Conservation (phyloP, 2,888 invertebrate genomes). For the Drosophila aldrichi region DNA sequence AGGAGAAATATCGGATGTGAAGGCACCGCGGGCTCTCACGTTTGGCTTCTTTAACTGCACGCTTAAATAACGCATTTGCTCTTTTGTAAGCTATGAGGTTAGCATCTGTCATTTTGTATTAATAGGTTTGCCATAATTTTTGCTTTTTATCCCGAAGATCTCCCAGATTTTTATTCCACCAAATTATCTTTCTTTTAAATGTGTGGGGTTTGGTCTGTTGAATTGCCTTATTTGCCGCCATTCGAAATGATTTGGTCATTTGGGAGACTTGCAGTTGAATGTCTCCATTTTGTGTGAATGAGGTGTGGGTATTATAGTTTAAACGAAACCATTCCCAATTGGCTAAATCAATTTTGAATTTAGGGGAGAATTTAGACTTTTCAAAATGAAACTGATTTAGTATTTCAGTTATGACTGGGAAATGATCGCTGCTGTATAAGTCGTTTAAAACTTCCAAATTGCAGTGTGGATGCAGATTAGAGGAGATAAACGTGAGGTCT, state of each 20-base stretch:
- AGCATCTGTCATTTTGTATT: slow-evolving; percentile 19
- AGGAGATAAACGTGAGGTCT: slow-evolving; percentile 26
- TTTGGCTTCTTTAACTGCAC: slow-evolving; percentile 28
- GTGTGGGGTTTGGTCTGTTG: background rate
- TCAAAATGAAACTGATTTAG: background rate
- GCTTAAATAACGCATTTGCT: slow-evolving; percentile 31
- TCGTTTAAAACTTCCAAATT: slow-evolving; percentile 21
- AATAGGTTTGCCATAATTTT: slow-evolving; percentile 17
- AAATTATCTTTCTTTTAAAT: background rate
- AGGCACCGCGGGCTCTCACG: slow-evolving; percentile 17
- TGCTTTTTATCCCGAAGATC: slow-evolving; percentile 17
- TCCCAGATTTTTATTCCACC: slow-evolving; percentile 11
- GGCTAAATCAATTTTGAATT: background rate
- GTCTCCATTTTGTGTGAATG: background rate
- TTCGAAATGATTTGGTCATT: background rate
- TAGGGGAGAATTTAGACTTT: background rate
- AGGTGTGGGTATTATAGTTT: slow-evolving; percentile 10
- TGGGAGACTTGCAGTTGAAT: background rate
- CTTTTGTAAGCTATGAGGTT: slow-evolving; percentile 25
- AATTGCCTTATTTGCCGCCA: background rate
- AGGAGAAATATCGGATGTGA: slow-evolving; percentile 31
- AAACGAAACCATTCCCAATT: slow-evolving; percentile 10
- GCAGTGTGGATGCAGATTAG: slow-evolving; percentile 18
- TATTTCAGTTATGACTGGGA: background rate
- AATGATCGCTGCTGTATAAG: slow-evolving; percentile 26